Conservation (phyloP, 2,113 vertebrate species). For the Gopherus evgoodei region DNA sequence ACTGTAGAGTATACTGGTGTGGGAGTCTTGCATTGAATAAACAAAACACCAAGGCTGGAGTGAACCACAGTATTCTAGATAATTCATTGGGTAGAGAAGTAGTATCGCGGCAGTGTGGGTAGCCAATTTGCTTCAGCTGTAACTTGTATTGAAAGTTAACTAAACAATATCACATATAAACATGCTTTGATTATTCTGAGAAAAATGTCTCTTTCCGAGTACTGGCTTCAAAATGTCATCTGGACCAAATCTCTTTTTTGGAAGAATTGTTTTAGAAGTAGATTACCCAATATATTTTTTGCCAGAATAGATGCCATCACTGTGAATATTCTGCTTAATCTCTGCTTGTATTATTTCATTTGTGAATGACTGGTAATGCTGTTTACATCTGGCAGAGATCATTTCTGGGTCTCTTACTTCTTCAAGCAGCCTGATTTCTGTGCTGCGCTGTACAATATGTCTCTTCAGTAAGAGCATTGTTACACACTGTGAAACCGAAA, state of each 20-base stretch:
- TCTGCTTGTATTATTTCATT: background rate
- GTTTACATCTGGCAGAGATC: background rate
- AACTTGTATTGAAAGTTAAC: background rate
- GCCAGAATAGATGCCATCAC: background rate
- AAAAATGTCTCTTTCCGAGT: background rate
- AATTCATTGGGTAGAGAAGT: background rate
- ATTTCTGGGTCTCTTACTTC: background rate
- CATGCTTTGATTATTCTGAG: background rate
- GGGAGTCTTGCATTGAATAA: background rate
- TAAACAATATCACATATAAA: background rate
- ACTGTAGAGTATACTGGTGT: background rate
- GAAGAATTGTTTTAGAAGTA: background rate
- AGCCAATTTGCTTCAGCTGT: background rate
- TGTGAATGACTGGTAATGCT: background rate
- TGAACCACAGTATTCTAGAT: background rate
- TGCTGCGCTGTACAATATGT: background rate
- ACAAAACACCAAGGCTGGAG: background rate
- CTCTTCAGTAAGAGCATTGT: background rate
- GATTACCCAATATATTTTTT: background rate
- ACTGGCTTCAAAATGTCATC: background rate
- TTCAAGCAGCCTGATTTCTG: background rate
- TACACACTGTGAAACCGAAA: background rate
- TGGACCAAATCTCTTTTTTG: background rate
- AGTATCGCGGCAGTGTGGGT: background rate
- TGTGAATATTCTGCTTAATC: background rate